Conservation (phyloP, 2,797 vertebrate genomes). For the Mareca strepera region DNA sequence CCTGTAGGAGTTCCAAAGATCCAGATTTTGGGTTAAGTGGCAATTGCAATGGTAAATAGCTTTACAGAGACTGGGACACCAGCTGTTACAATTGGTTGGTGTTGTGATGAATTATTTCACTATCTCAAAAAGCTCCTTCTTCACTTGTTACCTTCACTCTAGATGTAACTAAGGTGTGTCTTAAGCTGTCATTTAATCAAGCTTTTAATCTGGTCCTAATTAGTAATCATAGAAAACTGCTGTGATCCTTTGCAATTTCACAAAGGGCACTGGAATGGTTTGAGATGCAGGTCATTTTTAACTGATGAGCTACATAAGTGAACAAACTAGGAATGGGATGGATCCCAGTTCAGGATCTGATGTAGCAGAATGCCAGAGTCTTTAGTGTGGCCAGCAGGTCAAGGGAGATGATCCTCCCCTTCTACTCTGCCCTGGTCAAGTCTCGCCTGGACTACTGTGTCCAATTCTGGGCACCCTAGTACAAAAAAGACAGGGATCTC, state of each 20-base stretch:
- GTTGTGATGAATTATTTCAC: neutral
- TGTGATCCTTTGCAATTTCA: neutral
- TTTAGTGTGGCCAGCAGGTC: neutral
- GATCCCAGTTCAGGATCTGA: neutral
- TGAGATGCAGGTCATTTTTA: neutral
- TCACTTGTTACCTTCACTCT: neutral
- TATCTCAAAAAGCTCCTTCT: neutral
- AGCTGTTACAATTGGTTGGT: neutral
- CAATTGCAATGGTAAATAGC: neutral
- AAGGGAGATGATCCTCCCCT: no score
- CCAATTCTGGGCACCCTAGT: no score
- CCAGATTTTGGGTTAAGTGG: neutral
- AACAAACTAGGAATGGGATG: neutral
- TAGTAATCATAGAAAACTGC: neutral
- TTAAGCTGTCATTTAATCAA: neutral
- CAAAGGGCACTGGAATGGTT: neutral
- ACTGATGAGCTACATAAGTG: neutral
- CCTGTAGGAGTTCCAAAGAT: neutral
- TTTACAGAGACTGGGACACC: neutral
- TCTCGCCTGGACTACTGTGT: no score
- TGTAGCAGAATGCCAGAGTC: neutral
- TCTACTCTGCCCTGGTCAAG: no score
- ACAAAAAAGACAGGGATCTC: no score
- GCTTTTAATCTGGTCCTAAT: neutral
- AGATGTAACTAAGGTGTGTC: neutral